Base-by-base conservation (phyloP, 2,888 invertebrate species). In the Parapristionchus giblindavisi region DNA sequence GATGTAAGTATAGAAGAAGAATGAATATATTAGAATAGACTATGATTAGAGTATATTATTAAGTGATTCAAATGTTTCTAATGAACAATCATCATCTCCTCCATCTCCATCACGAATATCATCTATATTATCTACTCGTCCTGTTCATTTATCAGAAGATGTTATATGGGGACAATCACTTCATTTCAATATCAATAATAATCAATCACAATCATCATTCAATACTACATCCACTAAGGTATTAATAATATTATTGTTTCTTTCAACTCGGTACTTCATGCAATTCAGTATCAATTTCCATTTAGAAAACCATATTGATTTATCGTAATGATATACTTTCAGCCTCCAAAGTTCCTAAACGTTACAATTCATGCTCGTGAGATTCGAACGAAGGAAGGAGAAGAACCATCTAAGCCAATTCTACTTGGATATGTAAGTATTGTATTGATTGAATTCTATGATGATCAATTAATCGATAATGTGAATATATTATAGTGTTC, bases 81-180 rank as follows among this genome's bases (percentile, higher is more conserved):
- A 34, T 52, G 36, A 11, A 11, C 65, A 29, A 21, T 43, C 65
- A 43, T 43, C 48, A 38, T 40, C 51, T 21, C 32, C 66, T 66
- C 51, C 52, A 21, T 27, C 27, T 68, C 51, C 52, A 24, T 51
- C 68, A n/a, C 36, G 36, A 27, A 38, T 63, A 40, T 40, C 63
- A n/a, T 34, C 63, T 38, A 75, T 75, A 34, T 60, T 68, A 11
- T 65, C 60, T 29, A 78, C 78, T 11, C 76, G 78, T 27, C 38
- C 76, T 17, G 74, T 74, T 1, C 74, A 74, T 58, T 56, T 74
- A 11, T 14, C 60, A 17, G n/a, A 38, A 1, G 79, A 85, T 61
- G 81, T 85, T 14, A 77, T 85, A 38, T 86, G 85, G 85, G 86
- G 85, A 6, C 86, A 86, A 68, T 85, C 85, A 1, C 80, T 86